Percentiles rank a stretch among this genome's conserved stretches.
phyloP scores from a whole-genome alignment of 2,888 invertebrate genomes.

The Zygaena filipendulae region DNA sequence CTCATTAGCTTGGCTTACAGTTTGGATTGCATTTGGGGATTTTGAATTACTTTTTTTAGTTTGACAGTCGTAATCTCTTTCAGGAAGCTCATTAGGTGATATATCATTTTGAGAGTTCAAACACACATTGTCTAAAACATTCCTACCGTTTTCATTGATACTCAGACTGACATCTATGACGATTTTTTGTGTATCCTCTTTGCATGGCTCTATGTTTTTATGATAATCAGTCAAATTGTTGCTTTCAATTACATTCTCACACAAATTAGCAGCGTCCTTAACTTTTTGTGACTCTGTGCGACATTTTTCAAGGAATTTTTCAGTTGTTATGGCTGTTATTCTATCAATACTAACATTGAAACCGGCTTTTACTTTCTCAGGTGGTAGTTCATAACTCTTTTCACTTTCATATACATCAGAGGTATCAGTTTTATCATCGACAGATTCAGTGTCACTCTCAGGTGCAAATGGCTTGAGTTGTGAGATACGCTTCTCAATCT shows the following conservation, averaged over 20 bases:
- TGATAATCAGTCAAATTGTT: not conserved
- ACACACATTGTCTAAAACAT: constrained; percentile 17
- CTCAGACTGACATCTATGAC: constrained; percentile 39
- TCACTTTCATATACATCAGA: constrained; percentile 40
- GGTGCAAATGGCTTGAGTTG: constrained; percentile 43
- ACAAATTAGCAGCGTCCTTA: constrained; percentile 9
- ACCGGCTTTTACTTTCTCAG: constrained; percentile 19
- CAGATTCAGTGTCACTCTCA: constrained; percentile 31
- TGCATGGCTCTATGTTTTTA: constrained; percentile 10
- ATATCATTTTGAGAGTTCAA: constrained; percentile 14
- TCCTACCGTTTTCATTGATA: constrained; percentile 29
- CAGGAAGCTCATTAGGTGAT: constrained; percentile 35
- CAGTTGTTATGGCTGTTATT: constrained; percentile 14
- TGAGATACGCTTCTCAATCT: constrained; percentile 69
- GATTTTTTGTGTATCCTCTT: constrained; percentile 28
- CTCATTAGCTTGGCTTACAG: constrained; percentile 11
- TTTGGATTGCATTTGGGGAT: constrained; percentile 19
- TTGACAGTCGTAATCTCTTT: constrained; percentile 36
- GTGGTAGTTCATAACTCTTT: constrained; percentile 24
- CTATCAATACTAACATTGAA: constrained; percentile 21
- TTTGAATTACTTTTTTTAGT: too few relatives aligned
- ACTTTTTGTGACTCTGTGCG: too few relatives aligned
- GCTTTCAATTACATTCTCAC: constrained; percentile 14
- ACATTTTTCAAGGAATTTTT: constrained; percentile 16
- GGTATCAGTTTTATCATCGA: constrained; percentile 35